Conservation (phyloP, 2,797 vertebrate genomes). For the Epinephelus coioides region DNA sequence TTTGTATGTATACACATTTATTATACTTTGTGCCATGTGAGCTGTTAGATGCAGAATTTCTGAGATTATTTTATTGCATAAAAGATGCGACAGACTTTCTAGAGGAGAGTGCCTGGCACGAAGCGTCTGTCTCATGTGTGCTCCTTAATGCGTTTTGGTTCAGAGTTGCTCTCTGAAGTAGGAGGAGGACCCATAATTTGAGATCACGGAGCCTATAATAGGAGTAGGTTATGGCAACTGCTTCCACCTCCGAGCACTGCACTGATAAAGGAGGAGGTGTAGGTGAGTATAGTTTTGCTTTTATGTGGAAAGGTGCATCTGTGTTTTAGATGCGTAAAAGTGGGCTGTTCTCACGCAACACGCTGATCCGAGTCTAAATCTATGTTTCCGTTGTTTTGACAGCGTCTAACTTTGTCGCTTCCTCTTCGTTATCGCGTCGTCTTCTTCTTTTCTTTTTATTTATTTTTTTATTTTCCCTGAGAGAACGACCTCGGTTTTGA, state of each 20-base stretch:
- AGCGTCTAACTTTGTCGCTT: conserved; percentile 40
- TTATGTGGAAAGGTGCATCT: conserved; percentile 1
- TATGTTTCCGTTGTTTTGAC: conserved; percentile 4
- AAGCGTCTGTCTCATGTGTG: conserved; percentile 79
- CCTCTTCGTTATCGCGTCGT: conserved; percentile 21
- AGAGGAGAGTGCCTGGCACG: conserved; percentile 52
- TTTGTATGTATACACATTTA: neutral
- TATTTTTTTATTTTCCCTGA: neutral
- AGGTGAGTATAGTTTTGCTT: conserved; percentile 69
- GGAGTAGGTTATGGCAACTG: conserved; percentile 68
- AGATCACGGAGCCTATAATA: conserved; percentile 76
- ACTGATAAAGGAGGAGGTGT: conserved; percentile 64
- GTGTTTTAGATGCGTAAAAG: conserved; percentile 35
- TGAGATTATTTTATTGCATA: neutral
- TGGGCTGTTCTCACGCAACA: conserved; percentile 10
- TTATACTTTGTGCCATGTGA: neutral
- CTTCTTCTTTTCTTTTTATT: neutral
- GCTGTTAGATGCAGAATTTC: neutral
- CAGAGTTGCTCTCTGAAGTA: conserved; percentile 70
- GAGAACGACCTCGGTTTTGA: conserved; percentile 52
- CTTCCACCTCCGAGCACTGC: conserved; percentile 63
- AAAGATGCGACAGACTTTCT: conserved; percentile 8
- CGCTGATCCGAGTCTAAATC: neutral
- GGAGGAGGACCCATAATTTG: conserved; percentile 79
- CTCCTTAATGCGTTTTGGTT: conserved; percentile 69